phyloP scores from a whole-genome alignment of 2,888 invertebrate genomes.

The Leistus spinibarbis region DNA sequence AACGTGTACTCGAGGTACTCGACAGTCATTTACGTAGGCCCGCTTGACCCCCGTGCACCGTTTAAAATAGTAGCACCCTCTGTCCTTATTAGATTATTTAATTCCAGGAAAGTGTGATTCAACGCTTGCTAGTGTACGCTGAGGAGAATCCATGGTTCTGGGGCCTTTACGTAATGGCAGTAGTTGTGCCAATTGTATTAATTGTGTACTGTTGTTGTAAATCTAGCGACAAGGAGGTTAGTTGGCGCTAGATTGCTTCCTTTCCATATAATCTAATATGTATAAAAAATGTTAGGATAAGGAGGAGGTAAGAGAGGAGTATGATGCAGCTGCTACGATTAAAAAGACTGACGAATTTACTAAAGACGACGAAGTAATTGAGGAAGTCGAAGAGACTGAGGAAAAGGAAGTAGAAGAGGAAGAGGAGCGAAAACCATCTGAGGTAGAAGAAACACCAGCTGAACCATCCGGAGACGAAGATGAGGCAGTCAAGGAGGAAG shows the following conservation, averaged over 20 bases:
- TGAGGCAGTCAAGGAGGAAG: conserved; percentile 43
- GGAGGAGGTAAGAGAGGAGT: conserved; percentile 55
- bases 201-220: conserved; percentile 83
- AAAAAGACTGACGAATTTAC: conserved; percentile 77
- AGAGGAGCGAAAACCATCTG: conserved; percentile 49
- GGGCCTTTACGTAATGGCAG: conserved; percentile 79
- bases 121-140: conserved; percentile 75
- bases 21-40: neutral
- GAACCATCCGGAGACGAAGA: conserved; percentile 42
- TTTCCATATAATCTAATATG: neutral
- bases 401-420: conserved; percentile 52
- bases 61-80: neutral
- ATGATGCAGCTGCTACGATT: conserved; percentile 51
- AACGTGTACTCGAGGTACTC: conserved; percentile 71
- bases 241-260: neutral
- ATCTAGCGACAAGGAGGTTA: conserved; percentile 47
- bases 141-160: conserved; percentile 90
- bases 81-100: neutral
- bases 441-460: conserved; percentile 50
- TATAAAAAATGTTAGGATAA: conserved; percentile 50
- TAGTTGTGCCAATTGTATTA: conserved; percentile 79
- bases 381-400: conserved; percentile 47
- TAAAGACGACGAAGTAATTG: conserved; percentile 65
- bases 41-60: neutral
- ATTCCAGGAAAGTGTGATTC: conserved; percentile 78